Percentiles rank a stretch among this genome's conserved stretches.
These are phyloP conservation scores for Hybognathus amarus DNA, from an alignment of 2,797 vertebrate genomes.

Conservation along the genomic window DNA sequence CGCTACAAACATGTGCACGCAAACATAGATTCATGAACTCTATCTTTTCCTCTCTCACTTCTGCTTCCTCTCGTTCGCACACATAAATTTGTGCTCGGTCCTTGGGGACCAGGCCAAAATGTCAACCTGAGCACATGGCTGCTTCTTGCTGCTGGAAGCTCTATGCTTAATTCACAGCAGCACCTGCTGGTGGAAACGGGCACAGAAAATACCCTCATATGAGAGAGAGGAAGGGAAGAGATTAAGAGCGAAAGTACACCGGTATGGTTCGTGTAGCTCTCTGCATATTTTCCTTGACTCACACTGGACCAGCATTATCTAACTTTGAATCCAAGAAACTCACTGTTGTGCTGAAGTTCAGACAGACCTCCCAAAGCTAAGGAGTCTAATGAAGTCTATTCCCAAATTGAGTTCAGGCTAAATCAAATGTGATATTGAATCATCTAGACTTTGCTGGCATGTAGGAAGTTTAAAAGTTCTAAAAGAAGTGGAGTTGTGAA, in stretches of 20 bases:
- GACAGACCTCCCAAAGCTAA: conserved; percentile 73
- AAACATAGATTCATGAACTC: conserved; percentile 54
- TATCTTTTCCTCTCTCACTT: conserved; percentile 38
- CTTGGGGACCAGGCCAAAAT: conserved; percentile 77
- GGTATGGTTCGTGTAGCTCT: conserved; percentile 53
- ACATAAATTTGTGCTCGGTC: conserved; percentile 60
- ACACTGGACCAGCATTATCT: conserved; percentile 70
- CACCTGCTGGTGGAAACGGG: conserved; percentile 83
- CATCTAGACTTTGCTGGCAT: conserved; percentile 72
- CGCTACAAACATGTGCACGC: conserved; percentile 56
- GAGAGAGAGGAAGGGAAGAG: conserved; percentile 45
- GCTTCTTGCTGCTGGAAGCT: conserved; percentile 73
- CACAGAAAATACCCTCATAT: conserved; percentile 59
- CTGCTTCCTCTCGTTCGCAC: conserved; percentile 2
- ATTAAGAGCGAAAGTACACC: conserved; percentile 10
- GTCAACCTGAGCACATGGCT: conserved; percentile 76
- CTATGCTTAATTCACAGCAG: conserved; percentile 85
- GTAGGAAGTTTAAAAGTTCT: conserved; percentile 76
- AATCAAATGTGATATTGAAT: conserved; percentile 80
- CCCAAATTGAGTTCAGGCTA: conserved; percentile 81
- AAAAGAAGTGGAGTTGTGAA: conserved; percentile 63
- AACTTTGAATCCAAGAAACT: conserved; percentile 70
- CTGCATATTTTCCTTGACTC: conserved; percentile 64
- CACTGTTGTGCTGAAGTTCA: conserved; percentile 72
- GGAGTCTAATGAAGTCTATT: conserved; percentile 78